Conservation (phyloP, 2,888 invertebrate species). For the Ctenicera cuprea region DNA sequence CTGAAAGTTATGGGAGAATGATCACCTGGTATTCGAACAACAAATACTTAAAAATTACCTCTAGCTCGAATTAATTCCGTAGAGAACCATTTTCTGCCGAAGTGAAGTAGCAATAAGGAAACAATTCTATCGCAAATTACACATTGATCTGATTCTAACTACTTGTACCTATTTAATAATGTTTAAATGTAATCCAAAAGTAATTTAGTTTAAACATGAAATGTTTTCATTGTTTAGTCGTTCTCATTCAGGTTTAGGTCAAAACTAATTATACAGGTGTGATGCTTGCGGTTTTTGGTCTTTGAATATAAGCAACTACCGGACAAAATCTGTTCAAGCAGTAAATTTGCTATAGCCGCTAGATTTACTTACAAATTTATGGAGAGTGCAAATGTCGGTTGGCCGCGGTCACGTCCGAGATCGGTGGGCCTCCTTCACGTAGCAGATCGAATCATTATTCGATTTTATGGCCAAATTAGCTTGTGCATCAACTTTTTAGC, state of each 20-base stretch:
- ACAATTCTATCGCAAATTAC: too few relatives aligned
- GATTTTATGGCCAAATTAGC: constrained; percentile 43
- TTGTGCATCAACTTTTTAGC: constrained; percentile 20
- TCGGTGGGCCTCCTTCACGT: constrained; percentile 35
- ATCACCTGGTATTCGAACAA: too few relatives aligned
- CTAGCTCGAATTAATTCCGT: too few relatives aligned
- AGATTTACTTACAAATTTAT: constrained; percentile 43
- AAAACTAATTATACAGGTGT: constrained; percentile 38
- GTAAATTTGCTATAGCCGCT: constrained; percentile 35
- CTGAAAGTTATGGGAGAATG: too few relatives aligned
- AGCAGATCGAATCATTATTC: constrained; percentile 40
- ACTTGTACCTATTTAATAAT: too few relatives aligned
- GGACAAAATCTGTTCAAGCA: constrained; percentile 32
- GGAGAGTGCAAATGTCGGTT: constrained; percentile 40
- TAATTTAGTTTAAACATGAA: background rate
- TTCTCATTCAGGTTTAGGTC: constrained; percentile 2
- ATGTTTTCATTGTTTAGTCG: background rate
- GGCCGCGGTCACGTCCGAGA: constrained; percentile 41
- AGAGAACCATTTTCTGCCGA: too few relatives aligned
- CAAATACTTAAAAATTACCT: too few relatives aligned
- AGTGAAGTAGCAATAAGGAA: too few relatives aligned
- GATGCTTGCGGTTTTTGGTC: constrained; percentile 20
- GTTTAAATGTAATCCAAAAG: too few relatives aligned
- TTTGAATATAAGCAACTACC: constrained; percentile 21
- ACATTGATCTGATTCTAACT: too few relatives aligned